Evolutionary conservation across 2,888 invertebrate species (phyloP), one percentile per base, ranked within the genome.

Genomic region (Mermis nigrescens): DNA sequence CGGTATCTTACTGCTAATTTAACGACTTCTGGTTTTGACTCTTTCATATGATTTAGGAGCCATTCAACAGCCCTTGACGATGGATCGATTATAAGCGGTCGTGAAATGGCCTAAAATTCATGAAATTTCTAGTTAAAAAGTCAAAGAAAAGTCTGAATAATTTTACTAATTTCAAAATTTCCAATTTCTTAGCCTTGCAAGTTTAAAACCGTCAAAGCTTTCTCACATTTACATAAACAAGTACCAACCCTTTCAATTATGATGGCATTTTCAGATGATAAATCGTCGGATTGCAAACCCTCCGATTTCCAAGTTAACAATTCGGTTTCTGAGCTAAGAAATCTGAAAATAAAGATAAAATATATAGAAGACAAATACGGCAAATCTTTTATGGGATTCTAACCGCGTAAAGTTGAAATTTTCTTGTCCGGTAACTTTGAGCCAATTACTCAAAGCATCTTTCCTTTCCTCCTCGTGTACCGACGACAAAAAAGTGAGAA

Each of bases 51-150:
- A 51, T 79, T 46, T 2, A 15, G 81, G 0, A 92, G 75, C 92
- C 92, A 92, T 38, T 80, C 77, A 0, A 83, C 79, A 0, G 89
- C 87, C 7, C 83, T 80, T 1, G 84, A 83, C 0, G 88, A 85
- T 0, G 95, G 89, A 75, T 98, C 95, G 52, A 95, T 79, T 48
- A 95, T 77, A 58, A 91, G 78, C 0, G 91, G 86, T 1, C 82
- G 80, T 65, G 82, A 78, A 31, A 72, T 70, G 46, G 74, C 76
- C 78, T 79, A 67, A 57, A 68, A 65, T n/a, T n/a, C n/a, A n/a
- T n/a, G n/a, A n/a, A n/a, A n/a, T n/a, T n/a, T n/a, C n/a, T n/a
- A n/a, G n/a, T n/a, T n/a, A n/a, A n/a, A n/a, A n/a, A n/a, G n/a
- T n/a, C n/a, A n/a, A n/a, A n/a, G n/a, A n/a, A n/a, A n/a, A n/a